Percentiles rank a stretch among this genome's conserved stretches.
phyloP scores from a whole-genome alignment of 2,888 invertebrate species.

The Rutpela maculata region DNA sequence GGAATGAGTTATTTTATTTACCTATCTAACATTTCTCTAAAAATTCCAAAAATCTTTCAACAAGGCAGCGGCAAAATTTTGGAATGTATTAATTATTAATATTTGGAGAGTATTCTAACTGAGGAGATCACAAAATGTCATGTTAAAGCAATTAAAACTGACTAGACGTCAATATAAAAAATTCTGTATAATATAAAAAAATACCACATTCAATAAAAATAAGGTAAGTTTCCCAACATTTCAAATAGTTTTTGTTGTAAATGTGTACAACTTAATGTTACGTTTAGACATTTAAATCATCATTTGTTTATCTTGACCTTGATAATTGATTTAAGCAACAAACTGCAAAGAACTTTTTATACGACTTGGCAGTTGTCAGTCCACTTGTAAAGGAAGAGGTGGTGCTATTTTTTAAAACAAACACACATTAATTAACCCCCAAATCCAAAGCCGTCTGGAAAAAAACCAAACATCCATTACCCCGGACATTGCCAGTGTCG shows the following conservation, averaged over 20 bases:
- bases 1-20: slow-evolving; percentile 17
- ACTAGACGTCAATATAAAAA: slow-evolving; percentile 58
- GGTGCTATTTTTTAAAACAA: too few species aligned
- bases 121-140: slow-evolving; percentile 58
- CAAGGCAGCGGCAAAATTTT: slow-evolving; percentile 28
- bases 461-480: too few species aligned
- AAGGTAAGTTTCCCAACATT: slow-evolving; percentile 33
- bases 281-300: not conserved
- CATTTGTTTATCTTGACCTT: not conserved
- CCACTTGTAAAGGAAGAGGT: too few species aligned
- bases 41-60: not conserved
- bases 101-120: slow-evolving; percentile 47
- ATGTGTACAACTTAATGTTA: not conserved
- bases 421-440: too few species aligned
- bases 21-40: slow-evolving; percentile 17
- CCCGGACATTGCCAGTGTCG: too few species aligned
- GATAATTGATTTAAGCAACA: too few species aligned
- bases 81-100: slow-evolving; percentile 45
- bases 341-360: too few species aligned
- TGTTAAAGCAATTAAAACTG: slow-evolving; percentile 58
- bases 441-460: too few species aligned
- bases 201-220: slow-evolving; percentile 5
- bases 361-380: too few species aligned
- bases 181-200: slow-evolving; percentile 30
- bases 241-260: not conserved